phyloP scores from a whole-genome alignment of 2,888 invertebrate genomes.

The Scaptomyza polygonia region DNA sequence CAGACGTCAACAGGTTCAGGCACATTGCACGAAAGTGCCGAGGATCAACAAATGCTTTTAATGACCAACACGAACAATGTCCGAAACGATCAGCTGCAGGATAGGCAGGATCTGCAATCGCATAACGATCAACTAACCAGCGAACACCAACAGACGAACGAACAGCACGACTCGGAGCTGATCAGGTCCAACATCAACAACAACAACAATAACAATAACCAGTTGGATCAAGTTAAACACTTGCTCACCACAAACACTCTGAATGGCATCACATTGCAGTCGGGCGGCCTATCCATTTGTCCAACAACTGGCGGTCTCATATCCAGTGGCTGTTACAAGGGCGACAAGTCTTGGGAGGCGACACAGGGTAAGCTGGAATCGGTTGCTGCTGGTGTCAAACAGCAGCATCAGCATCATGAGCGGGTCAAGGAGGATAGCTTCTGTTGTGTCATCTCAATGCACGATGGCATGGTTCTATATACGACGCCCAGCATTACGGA shows the following conservation, averaged over 20 bases:
- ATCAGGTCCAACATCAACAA: slow-evolving; percentile 50
- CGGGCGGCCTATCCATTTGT: slow-evolving; percentile 1
- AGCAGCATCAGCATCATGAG: slow-evolving; percentile 30
- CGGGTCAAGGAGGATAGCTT: slow-evolving; percentile 88
- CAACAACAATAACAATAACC: neutral
- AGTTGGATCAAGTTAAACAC: slow-evolving; percentile 69
- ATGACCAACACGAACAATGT: slow-evolving; percentile 24
- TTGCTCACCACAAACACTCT: slow-evolving; percentile 68
- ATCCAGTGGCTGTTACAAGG: slow-evolving; percentile 35
- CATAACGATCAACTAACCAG: slow-evolving; percentile 29
- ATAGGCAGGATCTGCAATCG: slow-evolving; percentile 41
- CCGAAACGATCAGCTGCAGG: slow-evolving; percentile 45
- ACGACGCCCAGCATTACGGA: slow-evolving; percentile 89
- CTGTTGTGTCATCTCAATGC: slow-evolving; percentile 92
- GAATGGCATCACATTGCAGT: neutral
- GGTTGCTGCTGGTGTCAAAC: neutral
- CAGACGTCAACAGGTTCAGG: slow-evolving; percentile 7
- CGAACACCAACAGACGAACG: slow-evolving; percentile 45
- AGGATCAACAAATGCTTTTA: slow-evolving; percentile 37
- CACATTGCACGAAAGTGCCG: slow-evolving; percentile 29
- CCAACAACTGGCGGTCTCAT: neutral
- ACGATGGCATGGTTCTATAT: slow-evolving; percentile 92
- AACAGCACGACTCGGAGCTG: slow-evolving; percentile 54
- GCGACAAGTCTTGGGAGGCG: slow-evolving; percentile 74
- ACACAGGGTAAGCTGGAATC: slow-evolving; percentile 69